phyloP scores from a whole-genome alignment of 2,113 vertebrate genomes.

The Typhlomys cinereus region DNA sequence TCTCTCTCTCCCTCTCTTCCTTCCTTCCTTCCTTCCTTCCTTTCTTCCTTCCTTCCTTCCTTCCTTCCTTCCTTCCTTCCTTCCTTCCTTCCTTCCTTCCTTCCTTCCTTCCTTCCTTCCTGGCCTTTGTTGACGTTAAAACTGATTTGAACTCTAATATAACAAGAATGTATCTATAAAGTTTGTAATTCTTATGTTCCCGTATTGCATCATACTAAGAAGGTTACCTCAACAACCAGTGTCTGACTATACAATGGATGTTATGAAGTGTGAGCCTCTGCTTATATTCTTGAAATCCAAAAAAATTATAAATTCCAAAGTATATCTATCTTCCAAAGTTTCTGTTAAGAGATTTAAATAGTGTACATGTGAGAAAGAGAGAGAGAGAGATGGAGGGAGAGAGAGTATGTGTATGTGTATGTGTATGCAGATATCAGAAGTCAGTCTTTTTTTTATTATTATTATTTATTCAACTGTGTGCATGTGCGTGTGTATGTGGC shows the following conservation, averaged over 20 bases:
- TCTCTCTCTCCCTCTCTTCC: fast-evolving
- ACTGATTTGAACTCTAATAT: not conserved
- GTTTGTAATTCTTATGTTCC: not conserved
- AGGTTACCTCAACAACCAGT: not conserved
- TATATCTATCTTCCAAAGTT: not conserved
- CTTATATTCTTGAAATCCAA: not conserved
- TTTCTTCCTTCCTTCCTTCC: fast-evolving
- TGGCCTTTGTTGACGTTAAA: not conserved
- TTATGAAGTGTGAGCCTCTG: not conserved
- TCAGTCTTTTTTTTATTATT: too few relatives aligned
- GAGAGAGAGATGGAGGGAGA: too few relatives aligned
- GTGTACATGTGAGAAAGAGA: not conserved
- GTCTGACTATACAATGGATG: not conserved
- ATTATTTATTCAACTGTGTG: too few relatives aligned
- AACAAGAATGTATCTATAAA: not conserved
- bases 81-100: too few relatives aligned
- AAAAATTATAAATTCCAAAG: not conserved
- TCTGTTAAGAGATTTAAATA: not conserved
- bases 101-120: not conserved
- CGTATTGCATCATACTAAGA: not conserved
- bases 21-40: fast-evolving
- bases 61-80: too few relatives aligned
- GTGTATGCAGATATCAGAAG: not conserved
- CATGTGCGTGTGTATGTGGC: too few relatives aligned
- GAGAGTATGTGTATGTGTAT: not conserved